phyloP scores from a whole-genome alignment of 2,888 invertebrate species.

The Caenorhabditis virilis region DNA sequence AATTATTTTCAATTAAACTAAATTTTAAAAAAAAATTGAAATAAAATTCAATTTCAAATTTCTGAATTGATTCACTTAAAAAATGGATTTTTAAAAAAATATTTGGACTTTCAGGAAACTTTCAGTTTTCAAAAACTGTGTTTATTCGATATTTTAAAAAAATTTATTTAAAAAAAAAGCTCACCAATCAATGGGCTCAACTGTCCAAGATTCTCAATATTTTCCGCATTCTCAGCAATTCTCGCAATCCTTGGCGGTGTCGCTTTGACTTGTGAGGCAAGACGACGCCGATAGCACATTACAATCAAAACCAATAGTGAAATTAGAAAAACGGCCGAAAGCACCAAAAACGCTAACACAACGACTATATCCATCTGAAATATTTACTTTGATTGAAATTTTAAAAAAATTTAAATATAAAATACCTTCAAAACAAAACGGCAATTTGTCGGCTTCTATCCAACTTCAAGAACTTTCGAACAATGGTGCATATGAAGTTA shows the following conservation, averaged over 20 bases:
- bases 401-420: not conserved
- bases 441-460: not conserved
- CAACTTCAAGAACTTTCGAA: not conserved
- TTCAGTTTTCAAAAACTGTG: no score
- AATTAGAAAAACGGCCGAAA: conserved; percentile 77
- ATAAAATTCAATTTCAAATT: no score
- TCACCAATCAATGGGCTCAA: conserved; percentile 61
- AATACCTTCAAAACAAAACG: not conserved
- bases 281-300: conserved; percentile 54
- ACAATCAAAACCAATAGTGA: conserved; percentile 76
- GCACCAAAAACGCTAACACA: conserved; percentile 75
- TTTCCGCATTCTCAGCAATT: conserved; percentile 42
- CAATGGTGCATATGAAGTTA: conserved; percentile 3
- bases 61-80: no score
- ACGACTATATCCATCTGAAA: conserved; percentile 76
- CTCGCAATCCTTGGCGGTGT: conserved; percentile 48
- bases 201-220: conserved; percentile 59
- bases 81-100: no score
- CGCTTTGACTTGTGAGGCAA: conserved; percentile 6
- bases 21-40: no score
- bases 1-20: no score
- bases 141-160: no score
- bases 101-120: no score
- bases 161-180: conserved; percentile 9
- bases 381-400: not conserved